Base-by-base conservation (phyloP, 2,888 invertebrate genomes). In the Morinoia aosen region DNA sequence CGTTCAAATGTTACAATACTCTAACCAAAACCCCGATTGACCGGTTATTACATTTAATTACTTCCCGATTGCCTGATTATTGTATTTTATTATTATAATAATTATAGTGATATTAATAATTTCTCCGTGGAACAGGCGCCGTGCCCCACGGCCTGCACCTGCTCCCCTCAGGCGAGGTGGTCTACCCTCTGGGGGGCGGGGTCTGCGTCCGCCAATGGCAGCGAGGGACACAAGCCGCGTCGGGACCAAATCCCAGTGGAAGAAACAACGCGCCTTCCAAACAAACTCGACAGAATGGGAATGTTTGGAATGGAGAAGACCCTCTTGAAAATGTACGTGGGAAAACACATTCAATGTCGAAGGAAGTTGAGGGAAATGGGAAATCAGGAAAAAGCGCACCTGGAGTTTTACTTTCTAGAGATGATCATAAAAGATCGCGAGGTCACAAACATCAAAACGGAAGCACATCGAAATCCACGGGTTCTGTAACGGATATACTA, bases 111-210 rank as follows among this genome's bases (percentile, higher is more conserved):
- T n/a, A n/a, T n/a, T n/a, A 61, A 61, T 61, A 5, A 16, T 61
- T 61, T 61, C 14, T 61, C 61, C 61, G 61, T 61, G 14, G 2
- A 76, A 76, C 97, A 97, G 95, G 97, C 97, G 97, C 97, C 97
- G 95, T 97, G 97, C 96, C 97, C 97, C 95, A 97, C 95, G 98
- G 98, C 0, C 97, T 98, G 4, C 98, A 98, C 96, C 97, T 98
- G 19, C 98, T 98, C 97, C 98, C 98, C 0, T 98, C 98, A 97
- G 98, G 98, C 19, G 98, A 98, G 76, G 95, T 97, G 88, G 97
- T 97, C 19, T 97, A 97, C 95, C 97, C 97, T 12, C 97, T 97
- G 91, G 97, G 97, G 16, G 96, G 97, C 12, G 97, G 97, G 94
- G 97, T 97, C n/a, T 97, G 97, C 95, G 97, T 97, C 95, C 97